A percentile compares a stretch with the other conserved stretches of the same genome.
phyloP scores from a whole-genome alignment of 2,888 invertebrate species.

The Fragum fragum region DNA sequence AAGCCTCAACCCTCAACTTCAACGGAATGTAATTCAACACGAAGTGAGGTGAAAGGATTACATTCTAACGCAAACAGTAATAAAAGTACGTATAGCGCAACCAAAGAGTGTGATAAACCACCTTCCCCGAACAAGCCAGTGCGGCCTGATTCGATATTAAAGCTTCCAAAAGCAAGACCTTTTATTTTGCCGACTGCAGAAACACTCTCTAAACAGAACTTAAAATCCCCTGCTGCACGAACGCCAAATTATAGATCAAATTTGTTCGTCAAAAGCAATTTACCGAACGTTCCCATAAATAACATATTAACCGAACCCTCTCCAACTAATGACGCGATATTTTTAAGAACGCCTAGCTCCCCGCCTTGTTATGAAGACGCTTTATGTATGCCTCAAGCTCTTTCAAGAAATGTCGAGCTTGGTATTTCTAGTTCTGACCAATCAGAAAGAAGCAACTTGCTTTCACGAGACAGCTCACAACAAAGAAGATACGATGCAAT shows the following conservation, averaged over 20 bases:
- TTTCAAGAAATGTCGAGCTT: slow-evolving; percentile 22
- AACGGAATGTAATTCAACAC: not conserved
- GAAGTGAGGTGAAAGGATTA: not conserved
- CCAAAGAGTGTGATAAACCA: not conserved
- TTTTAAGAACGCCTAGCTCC: slow-evolving; percentile 49
- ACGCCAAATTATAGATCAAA: slow-evolving; percentile 6
- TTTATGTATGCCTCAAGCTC: slow-evolving; percentile 62
- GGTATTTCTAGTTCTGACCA: not conserved
- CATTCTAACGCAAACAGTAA: not conserved
- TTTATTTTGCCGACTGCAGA: not conserved
- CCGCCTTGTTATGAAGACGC: slow-evolving; percentile 70
- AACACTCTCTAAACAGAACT: not conserved
- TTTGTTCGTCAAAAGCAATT: slow-evolving; percentile 48
- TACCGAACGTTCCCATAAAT: slow-evolving; percentile 53
- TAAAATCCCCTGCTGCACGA: not conserved
- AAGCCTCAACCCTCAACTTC: slow-evolving; percentile 12
- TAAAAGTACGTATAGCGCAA: not conserved
- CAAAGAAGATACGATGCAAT: slow-evolving; percentile 44
- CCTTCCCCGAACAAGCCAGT: not conserved
- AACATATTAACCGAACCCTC: slow-evolving; percentile 47
- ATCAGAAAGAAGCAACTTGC: slow-evolving; percentile 32
- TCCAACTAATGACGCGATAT: slow-evolving; percentile 9
- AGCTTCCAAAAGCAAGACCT: slow-evolving; percentile 17
- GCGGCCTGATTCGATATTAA: slow-evolving; percentile 18
- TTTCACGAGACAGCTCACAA: not conserved